Base-by-base conservation (phyloP, 2,888 invertebrate genomes). In the Alloscopus bannaensis region DNA sequence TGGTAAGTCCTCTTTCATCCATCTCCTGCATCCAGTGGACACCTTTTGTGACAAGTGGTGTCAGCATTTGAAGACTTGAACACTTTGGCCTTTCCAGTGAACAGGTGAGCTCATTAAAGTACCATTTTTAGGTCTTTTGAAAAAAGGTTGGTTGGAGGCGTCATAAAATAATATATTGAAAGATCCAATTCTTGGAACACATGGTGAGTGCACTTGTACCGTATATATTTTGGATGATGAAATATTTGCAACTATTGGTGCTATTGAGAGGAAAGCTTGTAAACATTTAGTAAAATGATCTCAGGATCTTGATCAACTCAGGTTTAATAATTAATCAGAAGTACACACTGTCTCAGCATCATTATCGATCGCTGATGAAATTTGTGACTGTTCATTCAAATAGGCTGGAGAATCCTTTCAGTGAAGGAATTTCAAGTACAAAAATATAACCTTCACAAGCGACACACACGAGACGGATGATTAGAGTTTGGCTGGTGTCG, bases 211-310 rank as follows among this genome's bases (percentile, higher is more conserved):
- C n/a, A 50, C n/a, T 20, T 50, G 50, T 50, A 18, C 6, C 11
- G n/a, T 3, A 50, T 20, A 6, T 50, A n/a, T 42, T 42, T 42
- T n/a, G 42, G 50, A 50, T 50, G 50, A 50, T 50, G 50, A 50
- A 50, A 50, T 50, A 20, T 22, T 50, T 11, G 22, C 22, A 50
- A 18, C 36, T 13, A 36, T 36, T 36, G 36, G 13, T 8, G 36
- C 36, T 13, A 36, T 13, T 36, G 6, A 8, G 13, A 36, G 36
- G 6, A 36, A 6, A 36, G 13, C 6, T 6, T 6, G 36, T 36
- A 36, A 36, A 36, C 8, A 36, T 36, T 13, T 36, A 6, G 36
- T 36, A 13, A 36, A 36, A 36, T 36, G 13, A 8, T 13, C 6
- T 36, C 8, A 36, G 13, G 13, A 36, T 8, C 8, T 13, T 36